Evolutionary conservation across 2,797 vertebrate genomes (phyloP).

Genomic region (Tarsius wallacei): DNA sequence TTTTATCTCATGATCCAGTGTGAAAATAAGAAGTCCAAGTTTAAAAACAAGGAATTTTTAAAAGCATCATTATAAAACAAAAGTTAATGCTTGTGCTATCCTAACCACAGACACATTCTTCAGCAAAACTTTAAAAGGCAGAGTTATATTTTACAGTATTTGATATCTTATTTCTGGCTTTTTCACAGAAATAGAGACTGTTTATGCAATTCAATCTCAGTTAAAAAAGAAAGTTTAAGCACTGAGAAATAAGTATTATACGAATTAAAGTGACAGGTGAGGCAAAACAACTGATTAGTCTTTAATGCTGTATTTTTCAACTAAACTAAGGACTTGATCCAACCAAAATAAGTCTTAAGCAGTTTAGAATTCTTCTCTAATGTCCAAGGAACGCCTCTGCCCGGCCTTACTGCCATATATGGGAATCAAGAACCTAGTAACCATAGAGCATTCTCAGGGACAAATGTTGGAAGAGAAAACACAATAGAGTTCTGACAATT

Average conservation of each 20-base stretch:
- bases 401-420: slow-evolving; percentile 57
- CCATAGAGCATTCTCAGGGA: slow-evolving; percentile 76
- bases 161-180: slow-evolving; percentile 87
- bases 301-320: slow-evolving; percentile 80
- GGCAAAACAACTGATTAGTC: slow-evolving; percentile 75
- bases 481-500: slow-evolving; percentile 46
- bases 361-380: slow-evolving; percentile 75
- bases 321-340: slow-evolving; percentile 79
- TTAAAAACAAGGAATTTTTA: slow-evolving; percentile 84
- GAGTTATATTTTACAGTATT: slow-evolving; percentile 84
- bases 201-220: slow-evolving; percentile 86
- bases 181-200: slow-evolving; percentile 87
- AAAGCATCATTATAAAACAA: slow-evolving; percentile 86
- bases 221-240: slow-evolving; percentile 88
- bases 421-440: slow-evolving; percentile 67
- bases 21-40: slow-evolving; percentile 83
- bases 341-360: slow-evolving; percentile 79
- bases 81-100: slow-evolving; percentile 83
- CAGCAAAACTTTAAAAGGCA: slow-evolving; percentile 88
- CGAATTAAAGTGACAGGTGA: slow-evolving; percentile 82
- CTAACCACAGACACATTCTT: slow-evolving; percentile 85
- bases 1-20: slow-evolving; percentile 86
- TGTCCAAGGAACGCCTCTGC: slow-evolving; percentile 64
- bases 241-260: slow-evolving; percentile 82
- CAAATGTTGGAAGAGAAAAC: slow-evolving; percentile 79